Evolutionary conservation across 1,140 invertebrate genomes (phyloP), one percentile per base, ranked within the genome.

Genomic region (Platyscapa corneri): DNA sequence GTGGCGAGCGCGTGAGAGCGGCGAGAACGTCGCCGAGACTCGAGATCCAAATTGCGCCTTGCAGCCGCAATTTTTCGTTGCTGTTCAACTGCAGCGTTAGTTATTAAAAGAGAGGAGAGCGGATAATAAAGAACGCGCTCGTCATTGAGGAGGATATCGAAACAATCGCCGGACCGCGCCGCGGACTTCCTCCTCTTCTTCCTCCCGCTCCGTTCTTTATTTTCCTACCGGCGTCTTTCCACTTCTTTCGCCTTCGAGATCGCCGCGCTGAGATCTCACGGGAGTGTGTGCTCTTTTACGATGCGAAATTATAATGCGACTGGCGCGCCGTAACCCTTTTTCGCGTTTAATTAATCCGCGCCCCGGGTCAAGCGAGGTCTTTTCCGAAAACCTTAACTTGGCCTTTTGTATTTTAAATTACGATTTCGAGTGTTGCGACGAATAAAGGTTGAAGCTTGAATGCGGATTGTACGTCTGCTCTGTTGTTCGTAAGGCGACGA

Each of bases 281-380:
- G 27, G 75, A 53, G 30, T 30, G 14, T 37, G 39, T 39, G 78
- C 7, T 27, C 34, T 46, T 80, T 67, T 80, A 80, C 78, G 60
- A 80, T 60, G 60, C n/a, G 64, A 67, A 80, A 80, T 80, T 80
- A 80, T 67, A 65, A 80, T 80, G 32, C 39, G 78, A 16, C 78
- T 23, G 60, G 37, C 34, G 60, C 39, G 7, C 12, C 5, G 12
- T 6, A 10, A 14, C 16, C 16, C 39, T 32, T 46, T 46, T 39
- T 60, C 78, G n/a, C 64, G 18, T 80, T 80, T 80, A 80, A 80
- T 80, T 80, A 80, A 80, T 80, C 37, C n/a, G 39, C 60, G 78
- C 78, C 78, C n/a, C 64, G 37, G 78, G 78, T 18, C 27, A 42
- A 34, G 37, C 14, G 18, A 20, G 77, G 32, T 65, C 64, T 32